Conservation (phyloP, 2,113 vertebrate species). For the Aphelocoma coerulescens region DNA sequence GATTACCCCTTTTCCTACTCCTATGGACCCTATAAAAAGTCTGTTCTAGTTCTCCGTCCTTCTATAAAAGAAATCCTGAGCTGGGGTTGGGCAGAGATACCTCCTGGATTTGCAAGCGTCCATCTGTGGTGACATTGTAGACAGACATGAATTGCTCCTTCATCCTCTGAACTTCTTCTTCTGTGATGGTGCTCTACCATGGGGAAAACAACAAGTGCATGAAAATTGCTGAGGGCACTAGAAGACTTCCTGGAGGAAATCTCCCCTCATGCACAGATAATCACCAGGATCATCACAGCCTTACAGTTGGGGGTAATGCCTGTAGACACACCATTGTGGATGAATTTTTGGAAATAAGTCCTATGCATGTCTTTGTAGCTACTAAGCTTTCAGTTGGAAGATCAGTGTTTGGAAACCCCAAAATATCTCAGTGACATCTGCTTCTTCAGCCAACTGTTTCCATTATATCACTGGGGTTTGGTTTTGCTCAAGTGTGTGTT, state of each 20-base stretch:
- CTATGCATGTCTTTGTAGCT: not conserved
- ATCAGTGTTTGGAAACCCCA: not conserved
- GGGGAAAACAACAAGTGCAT: not conserved
- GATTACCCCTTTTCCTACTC: not conserved
- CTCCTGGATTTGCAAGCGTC: conserved; percentile 87
- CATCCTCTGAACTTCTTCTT: conserved; percentile 77
- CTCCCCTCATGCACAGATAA: not conserved
- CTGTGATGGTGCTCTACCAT: conserved; percentile 76
- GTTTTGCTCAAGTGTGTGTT: not conserved
- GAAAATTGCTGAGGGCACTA: not conserved
- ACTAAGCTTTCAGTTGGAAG: not conserved
- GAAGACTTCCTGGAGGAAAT: not conserved
- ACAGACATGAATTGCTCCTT: conserved; percentile 84
- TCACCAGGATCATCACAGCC: not conserved
- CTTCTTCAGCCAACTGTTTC: not conserved
- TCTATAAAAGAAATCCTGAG: not conserved
- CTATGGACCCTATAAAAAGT: not conserved
- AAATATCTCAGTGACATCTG: not conserved
- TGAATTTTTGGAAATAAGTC: not conserved
- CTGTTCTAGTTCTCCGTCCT: not conserved
- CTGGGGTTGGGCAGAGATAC: conserved; percentile 57
- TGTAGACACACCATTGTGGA: not conserved
- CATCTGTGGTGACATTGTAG: conserved; percentile 77
- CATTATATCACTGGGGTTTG: not conserved
- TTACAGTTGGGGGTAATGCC: fast-evolving